Base-by-base conservation (phyloP, 2,797 vertebrate genomes). In the Gouania willdenowi region DNA sequence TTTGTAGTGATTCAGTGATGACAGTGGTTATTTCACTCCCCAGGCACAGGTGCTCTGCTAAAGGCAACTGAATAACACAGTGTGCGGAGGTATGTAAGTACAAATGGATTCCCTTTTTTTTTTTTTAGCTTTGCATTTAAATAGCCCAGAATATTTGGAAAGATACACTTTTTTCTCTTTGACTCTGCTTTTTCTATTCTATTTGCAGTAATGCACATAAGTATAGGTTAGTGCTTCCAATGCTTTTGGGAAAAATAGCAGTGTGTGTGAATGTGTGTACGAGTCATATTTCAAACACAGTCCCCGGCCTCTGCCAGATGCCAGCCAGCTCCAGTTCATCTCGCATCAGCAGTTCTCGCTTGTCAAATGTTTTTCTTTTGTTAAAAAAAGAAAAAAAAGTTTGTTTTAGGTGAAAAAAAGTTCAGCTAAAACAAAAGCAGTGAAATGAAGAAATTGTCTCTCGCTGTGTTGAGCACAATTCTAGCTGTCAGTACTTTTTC, bases 361-460 rank as follows among this genome's bases (percentile, higher is more conserved):
- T 53, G 18, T 67, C 38, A 51, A 51, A 59, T 66, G 1, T 53
- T 40, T 43, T 15, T 40, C 46, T 17, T 35, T 11, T 60, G 11
- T 49, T 39, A 14, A 25, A n/a, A n/a, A n/a, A n/a, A n/a, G n/a
- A n/a, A n/a, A n/a, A n/a, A 47, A 26, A 46, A 37, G 66, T 66
- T 66, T 58, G 71, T 76, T 73, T 62, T 50, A 55, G 65, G 48
- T 24, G 46, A 28, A 64, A 56, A 48, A 56, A 48, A 59, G 14
- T 39, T 17, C 60, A 48, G 41, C 37, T 14, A 13, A 41, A 40
- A 40, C 13, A 23, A 40, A 52, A 28, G 40, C 22, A 0, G 7
- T 17, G 10, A 12, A 16, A 5, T 4, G 8, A 3, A 16, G 5
- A 16, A 45, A 21, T n/a, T 60, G 60, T 53, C 21, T 55, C n/a